A percentile compares a stretch with the other conserved stretches of the same genome.
Conservation (phyloP, 2,888 invertebrate species). For the Eupeodes latifasciatus region DNA sequence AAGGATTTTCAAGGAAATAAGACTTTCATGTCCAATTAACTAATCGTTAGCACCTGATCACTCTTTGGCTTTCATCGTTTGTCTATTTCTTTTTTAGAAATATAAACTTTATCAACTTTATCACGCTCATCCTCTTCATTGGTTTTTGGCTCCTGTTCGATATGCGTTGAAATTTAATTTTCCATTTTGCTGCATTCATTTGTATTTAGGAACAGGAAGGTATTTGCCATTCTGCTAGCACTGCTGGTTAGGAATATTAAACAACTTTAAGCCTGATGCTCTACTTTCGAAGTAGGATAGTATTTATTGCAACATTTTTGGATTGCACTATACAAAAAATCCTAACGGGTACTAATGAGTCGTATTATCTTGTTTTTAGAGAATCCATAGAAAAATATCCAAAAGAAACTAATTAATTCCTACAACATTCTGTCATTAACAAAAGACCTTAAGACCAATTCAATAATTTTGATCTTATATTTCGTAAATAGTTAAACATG, state of each 20-base stretch:
- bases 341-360: not conserved
- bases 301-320: not conserved
- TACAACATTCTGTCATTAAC: no score
- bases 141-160: not conserved
- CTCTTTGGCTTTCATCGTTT: conserved; percentile 15
- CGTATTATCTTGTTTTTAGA: not conserved
- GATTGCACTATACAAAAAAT: not conserved
- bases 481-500: no score
- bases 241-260: conserved; percentile 33
- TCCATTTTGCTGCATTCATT: conserved; percentile 33
- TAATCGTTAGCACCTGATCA: conserved; percentile 42
- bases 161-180: conserved; percentile 54
- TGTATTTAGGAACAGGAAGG: no score
- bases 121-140: not conserved
- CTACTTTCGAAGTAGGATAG: not conserved
- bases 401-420: no score
- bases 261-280: conserved; percentile 7
- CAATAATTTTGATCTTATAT: no score
- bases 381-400: no score
- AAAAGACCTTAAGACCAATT: no score
- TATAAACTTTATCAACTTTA: not conserved
- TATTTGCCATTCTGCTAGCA: not conserved
- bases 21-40: conserved; percentile 64
- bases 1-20: conserved; percentile 38
- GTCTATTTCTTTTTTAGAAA: no score